These are phyloP conservation scores for Drosophila stalkeri DNA, from an alignment of 2,888 invertebrate species.

Conservation along the genomic window DNA sequence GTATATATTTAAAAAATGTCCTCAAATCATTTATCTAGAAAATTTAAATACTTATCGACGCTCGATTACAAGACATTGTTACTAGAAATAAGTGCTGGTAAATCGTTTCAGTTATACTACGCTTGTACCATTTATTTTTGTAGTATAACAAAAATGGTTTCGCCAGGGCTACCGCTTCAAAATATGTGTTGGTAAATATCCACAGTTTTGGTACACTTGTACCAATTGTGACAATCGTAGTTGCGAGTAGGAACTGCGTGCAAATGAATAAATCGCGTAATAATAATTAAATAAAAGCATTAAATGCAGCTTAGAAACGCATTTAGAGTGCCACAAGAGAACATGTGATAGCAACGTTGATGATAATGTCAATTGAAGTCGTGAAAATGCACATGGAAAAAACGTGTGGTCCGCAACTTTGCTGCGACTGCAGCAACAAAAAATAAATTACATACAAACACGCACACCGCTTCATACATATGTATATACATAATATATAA, in stretches of 20 bases:
- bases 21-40: neutral
- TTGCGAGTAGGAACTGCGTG: constrained; percentile 29
- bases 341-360: constrained; percentile 32
- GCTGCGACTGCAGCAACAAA: constrained; percentile 55
- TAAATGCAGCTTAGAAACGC: constrained; percentile 15
- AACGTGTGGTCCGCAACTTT: constrained; percentile 65
- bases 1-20: neutral
- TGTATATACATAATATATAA: constrained; percentile 37
- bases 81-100: neutral
- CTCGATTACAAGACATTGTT: neutral
- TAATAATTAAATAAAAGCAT: constrained; percentile 1
- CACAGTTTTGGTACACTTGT: constrained; percentile 22
- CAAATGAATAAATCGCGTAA: constrained; percentile 25
- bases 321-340: constrained; percentile 31
- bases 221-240: constrained; percentile 26
- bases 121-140: constrained; percentile 1
- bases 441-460: constrained; percentile 53
- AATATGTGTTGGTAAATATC: constrained; percentile 5
- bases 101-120: neutral
- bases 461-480: constrained; percentile 22
- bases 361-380: constrained; percentile 1
- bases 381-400: constrained; percentile 59
- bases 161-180: constrained; percentile 2
- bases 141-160: neutral
- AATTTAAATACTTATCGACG: neutral